A percentile compares a stretch with the other conserved stretches of the same genome.
Conservation (phyloP, 1,140 invertebrate species). For the Apis florea region DNA sequence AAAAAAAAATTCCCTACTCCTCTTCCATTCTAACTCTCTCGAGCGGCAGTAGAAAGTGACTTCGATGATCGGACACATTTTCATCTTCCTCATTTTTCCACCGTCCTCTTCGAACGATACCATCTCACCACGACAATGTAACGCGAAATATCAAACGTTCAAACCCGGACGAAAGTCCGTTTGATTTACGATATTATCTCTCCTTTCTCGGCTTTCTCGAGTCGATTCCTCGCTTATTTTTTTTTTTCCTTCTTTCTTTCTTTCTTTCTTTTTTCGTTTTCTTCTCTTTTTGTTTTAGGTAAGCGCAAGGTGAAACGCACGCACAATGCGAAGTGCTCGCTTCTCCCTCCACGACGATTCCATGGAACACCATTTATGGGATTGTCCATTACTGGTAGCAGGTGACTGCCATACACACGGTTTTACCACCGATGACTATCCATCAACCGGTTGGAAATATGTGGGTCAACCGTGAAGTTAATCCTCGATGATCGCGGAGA, state of each 20-base stretch:
- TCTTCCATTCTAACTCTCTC: not conserved
- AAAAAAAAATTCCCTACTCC: not conserved
- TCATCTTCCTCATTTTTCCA: not conserved
- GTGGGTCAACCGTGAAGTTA: constrained; percentile 58
- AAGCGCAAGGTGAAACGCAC: constrained; percentile 30
- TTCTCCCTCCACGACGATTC: constrained; percentile 21
- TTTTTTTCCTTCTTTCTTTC: too few species aligned
- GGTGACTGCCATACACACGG: constrained; percentile 57
- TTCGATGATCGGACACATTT: not conserved
- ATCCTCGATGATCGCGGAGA: constrained; percentile 31
- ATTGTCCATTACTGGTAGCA: constrained; percentile 61
- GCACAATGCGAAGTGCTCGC: not conserved
- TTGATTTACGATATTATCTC: not conserved
- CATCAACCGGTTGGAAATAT: constrained; percentile 59
- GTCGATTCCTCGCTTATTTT: not conserved
- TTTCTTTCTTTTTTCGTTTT: not conserved
- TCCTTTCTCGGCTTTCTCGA: constrained; percentile 14
- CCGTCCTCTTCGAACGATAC: not conserved
- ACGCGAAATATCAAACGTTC: not conserved
- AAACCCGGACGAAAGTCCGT: not conserved
- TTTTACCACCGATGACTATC: constrained; percentile 60
- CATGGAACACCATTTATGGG: constrained; percentile 55
- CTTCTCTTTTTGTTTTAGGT: constrained; percentile 28
- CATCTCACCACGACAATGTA: not conserved
- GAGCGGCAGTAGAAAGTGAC: constrained; percentile 24